Percentiles rank a stretch among this genome's conserved stretches.
Evolutionary conservation across 35 echinoderm and acorn worm species (phyloP).

Genomic region (Acanthaster planci): DNA sequence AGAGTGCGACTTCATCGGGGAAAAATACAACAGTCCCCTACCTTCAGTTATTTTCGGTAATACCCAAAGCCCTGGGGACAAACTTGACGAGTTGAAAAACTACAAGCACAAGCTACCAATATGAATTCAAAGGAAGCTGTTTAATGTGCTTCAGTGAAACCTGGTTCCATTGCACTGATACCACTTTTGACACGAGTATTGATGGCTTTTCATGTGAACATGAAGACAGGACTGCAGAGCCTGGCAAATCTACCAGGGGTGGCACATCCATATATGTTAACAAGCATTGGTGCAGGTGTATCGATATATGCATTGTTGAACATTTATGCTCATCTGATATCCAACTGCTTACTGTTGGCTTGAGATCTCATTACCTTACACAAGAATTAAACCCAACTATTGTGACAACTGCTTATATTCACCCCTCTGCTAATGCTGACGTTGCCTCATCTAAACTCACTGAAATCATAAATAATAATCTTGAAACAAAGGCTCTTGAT

Average conservation of each 20-base stretch:
- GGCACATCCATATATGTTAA: conserved; percentile 47
- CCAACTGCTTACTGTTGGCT: neutral
- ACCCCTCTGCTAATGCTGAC: conserved; percentile 18
- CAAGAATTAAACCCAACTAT: conserved; percentile 45
- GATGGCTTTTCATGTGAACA: conserved; percentile 11
- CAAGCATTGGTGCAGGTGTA: conserved; percentile 48
- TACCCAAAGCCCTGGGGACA: neutral
- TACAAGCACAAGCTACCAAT: conserved; percentile 1
- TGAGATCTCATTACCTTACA: conserved; percentile 38
- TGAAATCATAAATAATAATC: neutral
- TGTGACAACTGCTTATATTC: conserved; percentile 47
- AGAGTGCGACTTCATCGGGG: neutral
- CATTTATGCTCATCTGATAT: neutral
- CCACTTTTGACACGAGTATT: neutral
- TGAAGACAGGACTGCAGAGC: conserved; percentile 13
- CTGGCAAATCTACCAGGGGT: conserved; percentile 34
- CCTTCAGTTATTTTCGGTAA: conserved; percentile 39
- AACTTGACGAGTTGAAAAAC: conserved; percentile 49
- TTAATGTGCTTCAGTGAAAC: conserved; percentile 53
- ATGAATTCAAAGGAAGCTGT: conserved; percentile 27
- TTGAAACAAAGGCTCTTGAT: conserved; percentile 40
- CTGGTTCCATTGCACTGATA: conserved; percentile 40
- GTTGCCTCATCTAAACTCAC: conserved; percentile 7
- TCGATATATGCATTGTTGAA: neutral
- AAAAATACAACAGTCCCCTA: conserved; percentile 27